Evolutionary conservation across 1,140 invertebrate species (phyloP).

Genomic region (Tribolium madens): DNA sequence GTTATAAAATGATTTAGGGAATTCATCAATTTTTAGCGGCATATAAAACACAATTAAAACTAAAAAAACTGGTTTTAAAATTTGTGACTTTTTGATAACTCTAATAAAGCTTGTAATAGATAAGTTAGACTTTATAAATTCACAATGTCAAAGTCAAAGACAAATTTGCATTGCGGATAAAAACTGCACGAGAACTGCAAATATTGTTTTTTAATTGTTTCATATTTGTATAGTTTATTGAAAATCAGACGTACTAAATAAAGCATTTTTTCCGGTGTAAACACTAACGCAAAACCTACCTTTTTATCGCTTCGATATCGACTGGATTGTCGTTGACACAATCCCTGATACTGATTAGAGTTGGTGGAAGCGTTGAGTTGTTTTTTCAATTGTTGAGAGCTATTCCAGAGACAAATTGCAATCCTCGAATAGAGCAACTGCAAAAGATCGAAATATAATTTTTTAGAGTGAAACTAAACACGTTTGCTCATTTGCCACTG

Average conservation of each 20-base stretch:
- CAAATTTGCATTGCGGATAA: too few species aligned
- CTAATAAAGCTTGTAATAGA: too few species aligned
- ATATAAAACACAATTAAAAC: too few species aligned
- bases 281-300: constrained; percentile 50
- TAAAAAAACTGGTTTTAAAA: too few species aligned
- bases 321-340: constrained; percentile 55
- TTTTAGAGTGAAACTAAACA: constrained; percentile 11
- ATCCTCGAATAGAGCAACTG: constrained; percentile 80
- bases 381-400: constrained; percentile 71
- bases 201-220: too few species aligned
- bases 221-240: not conserved
- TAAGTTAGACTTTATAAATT: too few species aligned
- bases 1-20: too few species aligned
- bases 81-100: too few species aligned
- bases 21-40: too few species aligned
- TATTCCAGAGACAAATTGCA: constrained; percentile 79
- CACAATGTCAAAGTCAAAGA: too few species aligned
- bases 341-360: constrained; percentile 51
- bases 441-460: constrained; percentile 17
- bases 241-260: not conserved
- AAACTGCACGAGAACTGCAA: too few species aligned
- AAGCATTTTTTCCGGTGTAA: not conserved
- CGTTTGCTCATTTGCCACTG: not conserved
- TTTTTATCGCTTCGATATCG: constrained; percentile 53
- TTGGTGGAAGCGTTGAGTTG: constrained; percentile 63